These are phyloP conservation scores for Enoplosus armatus DNA, from an alignment of 2,797 vertebrate genomes.

Conservation along the genomic window DNA sequence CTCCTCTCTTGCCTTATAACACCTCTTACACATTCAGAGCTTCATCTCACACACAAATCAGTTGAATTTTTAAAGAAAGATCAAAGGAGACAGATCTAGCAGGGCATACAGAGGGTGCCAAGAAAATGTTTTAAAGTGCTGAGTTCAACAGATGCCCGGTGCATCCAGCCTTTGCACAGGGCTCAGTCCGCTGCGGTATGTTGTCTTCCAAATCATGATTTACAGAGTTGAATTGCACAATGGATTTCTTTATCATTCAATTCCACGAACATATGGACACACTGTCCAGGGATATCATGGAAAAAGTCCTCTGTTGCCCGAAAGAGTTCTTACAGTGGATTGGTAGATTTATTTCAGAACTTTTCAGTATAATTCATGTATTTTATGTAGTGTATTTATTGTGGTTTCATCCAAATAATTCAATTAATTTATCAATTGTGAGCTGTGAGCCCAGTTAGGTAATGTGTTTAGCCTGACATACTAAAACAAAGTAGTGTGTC, in stretches of 20 bases:
- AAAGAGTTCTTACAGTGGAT: background rate
- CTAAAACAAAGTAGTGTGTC: background rate
- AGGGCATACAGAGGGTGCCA: constrained; percentile 40
- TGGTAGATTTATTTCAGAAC: background rate
- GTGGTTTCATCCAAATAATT: background rate
- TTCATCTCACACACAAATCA: constrained; percentile 60
- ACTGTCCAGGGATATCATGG: background rate
- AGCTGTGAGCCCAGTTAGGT: background rate
- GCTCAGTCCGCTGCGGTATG: constrained; percentile 15
- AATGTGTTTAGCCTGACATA: background rate
- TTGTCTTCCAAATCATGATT: constrained; percentile 37
- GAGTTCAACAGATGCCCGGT: constrained; percentile 65
- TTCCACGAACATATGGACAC: constrained; percentile 23
- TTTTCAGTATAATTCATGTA: background rate
- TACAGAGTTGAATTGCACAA: constrained; percentile 22
- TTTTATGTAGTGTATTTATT: background rate
- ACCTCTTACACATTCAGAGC: constrained; percentile 28
- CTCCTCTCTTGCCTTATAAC: constrained; percentile 35
- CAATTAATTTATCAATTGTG: background rate
- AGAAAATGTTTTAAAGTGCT: constrained; percentile 61
- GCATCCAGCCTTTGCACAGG: constrained; percentile 39
- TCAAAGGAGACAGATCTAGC: constrained; percentile 53
- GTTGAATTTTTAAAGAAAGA: constrained; percentile 66
- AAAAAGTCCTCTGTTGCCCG: background rate
- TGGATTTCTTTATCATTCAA: constrained; percentile 27